phyloP scores from a whole-genome alignment of 2,888 invertebrate species.

The Pomacea canaliculata region DNA sequence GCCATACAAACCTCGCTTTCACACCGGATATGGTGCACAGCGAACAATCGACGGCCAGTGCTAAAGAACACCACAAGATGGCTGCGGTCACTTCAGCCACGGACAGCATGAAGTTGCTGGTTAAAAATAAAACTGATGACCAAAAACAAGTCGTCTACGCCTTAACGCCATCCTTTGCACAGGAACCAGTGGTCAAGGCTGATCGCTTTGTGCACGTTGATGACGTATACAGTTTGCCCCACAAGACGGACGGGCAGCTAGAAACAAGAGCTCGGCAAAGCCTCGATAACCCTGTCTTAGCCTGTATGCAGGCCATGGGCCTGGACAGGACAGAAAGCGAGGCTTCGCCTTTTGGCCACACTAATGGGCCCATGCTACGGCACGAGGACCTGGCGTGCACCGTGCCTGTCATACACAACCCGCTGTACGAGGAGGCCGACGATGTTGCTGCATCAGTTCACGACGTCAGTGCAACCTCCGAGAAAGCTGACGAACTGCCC shows the following conservation, averaged over 20 bases:
- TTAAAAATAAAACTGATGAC: slow-evolving; percentile 42
- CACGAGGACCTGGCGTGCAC: too few relatives aligned
- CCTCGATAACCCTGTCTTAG: slow-evolving; percentile 36
- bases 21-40: too few relatives aligned
- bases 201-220: background rate
- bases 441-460: background rate
- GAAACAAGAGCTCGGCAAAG: background rate
- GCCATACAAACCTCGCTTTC: too few relatives aligned
- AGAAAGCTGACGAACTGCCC: too few relatives aligned
- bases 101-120: slow-evolving; percentile 42
- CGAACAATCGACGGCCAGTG: too few relatives aligned
- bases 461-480: background rate
- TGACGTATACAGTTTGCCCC: background rate
- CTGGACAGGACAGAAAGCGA: slow-evolving; percentile 27
- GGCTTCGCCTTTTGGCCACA: background rate
- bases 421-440: slow-evolving; percentile 18
- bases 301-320: slow-evolving; percentile 39
- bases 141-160: slow-evolving; percentile 32
- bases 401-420: slow-evolving; percentile 16
- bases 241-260: background rate
- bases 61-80: background rate
- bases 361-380: background rate
- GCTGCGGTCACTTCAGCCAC: slow-evolving; percentile 29
- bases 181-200: background rate
- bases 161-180: background rate